phyloP scores from a whole-genome alignment of 2,113 vertebrate species.

The Rhabdornis inornatus region DNA sequence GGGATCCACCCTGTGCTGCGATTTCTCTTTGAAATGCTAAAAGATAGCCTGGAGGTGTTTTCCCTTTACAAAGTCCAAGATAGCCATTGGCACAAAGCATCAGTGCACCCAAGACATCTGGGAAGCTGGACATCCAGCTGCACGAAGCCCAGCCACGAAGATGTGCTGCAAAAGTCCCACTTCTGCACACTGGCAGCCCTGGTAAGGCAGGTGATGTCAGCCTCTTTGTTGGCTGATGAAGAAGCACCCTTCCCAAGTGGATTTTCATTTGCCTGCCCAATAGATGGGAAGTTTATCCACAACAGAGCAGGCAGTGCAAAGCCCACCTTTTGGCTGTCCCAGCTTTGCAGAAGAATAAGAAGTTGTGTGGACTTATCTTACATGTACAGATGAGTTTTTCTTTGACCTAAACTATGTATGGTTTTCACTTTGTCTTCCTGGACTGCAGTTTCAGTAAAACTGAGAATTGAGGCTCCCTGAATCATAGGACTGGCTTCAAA shows the following conservation, averaged over 20 bases:
- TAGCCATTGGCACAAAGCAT: neutral
- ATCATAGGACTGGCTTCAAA: neutral
- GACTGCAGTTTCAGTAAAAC: neutral
- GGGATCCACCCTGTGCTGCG: accelerated
- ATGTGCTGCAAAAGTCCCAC: neutral
- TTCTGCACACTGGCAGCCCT: neutral
- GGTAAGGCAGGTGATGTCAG: accelerated
- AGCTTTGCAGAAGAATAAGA: neutral
- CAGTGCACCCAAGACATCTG: neutral
- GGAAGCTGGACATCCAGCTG: neutral
- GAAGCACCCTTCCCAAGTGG: neutral
- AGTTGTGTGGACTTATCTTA: neutral
- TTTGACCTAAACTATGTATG: neutral
- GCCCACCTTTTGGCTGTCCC: neutral
- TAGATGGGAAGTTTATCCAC: neutral
- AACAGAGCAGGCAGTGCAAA: neutral
- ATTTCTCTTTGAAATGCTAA: neutral
- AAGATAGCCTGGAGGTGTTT: neutral
- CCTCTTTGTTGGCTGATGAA: neutral
- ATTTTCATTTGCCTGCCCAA: neutral
- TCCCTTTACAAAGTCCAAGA: neutral
- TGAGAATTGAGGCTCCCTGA: neutral
- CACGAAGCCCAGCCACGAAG: neutral
- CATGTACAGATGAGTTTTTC: neutral
- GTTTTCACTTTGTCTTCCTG: neutral